Evolutionary conservation across 2,888 invertebrate species (phyloP), one percentile per base, ranked within the genome.

Genomic region (Melitaea athalia): DNA sequence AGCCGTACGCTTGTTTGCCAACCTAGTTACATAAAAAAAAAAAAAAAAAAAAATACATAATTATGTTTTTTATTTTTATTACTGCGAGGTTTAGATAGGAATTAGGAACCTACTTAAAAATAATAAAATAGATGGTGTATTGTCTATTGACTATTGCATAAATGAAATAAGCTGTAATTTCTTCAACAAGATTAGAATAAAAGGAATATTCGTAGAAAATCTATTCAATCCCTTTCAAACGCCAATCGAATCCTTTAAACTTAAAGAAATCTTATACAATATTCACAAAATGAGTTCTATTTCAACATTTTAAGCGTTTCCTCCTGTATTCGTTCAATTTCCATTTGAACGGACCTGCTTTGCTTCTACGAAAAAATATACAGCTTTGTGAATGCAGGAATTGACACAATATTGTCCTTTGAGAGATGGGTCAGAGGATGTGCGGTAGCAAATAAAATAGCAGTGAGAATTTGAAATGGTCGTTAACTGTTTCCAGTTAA

Each of bases 371-470:
- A 80, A 79, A 80, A 49, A 82, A 86, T 85, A 84, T 81, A 85
- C 84, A 79, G 81, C 80, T 80, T 80, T 79, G 81, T 79, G 79
- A 81, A 81, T 78, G 80, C 81, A 82, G 75, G 79, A 85, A 86
- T 86, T 83, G 85, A 84, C 83, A 83, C 81, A 85, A 84, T 84
- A 85, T 85, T 84, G 84, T 84, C 84, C 84, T 84, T 81, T 69
- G 64, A 69, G 66, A 63, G 66, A 66, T 61, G 15, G 42, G 11
- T 42, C 15, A 57, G 55, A 57, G 42, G 38, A 57, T 42, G 11
- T 10, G n/a, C 42, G 42, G 42, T 42, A 42, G 38, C 10, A 33
- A 38, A 57, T 55, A 57, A 57, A 57, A 57, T 42, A 57, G 42
- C 57, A 15, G 11, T 42, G 57, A 0, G 42, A 57, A 57, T 57